Evolutionary conservation across 2,113 vertebrate genomes (phyloP), one percentile per base, ranked within the genome.

Genomic region (Lynx canadensis): DNA sequence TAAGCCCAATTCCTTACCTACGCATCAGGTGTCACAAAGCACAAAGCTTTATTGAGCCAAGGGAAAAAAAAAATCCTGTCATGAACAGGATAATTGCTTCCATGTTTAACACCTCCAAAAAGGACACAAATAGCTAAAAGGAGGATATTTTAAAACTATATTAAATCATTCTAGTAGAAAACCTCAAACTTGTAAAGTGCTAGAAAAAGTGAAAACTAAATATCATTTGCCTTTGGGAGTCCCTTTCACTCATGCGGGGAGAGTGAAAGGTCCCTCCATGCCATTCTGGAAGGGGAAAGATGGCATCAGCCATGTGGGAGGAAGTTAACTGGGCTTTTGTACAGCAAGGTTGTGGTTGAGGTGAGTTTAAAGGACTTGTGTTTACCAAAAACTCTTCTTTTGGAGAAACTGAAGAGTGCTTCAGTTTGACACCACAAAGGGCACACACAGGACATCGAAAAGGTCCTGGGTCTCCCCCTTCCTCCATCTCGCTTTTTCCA

Each of bases 81-180:
- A 0, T 68, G 92, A 96, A 84, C 52, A 97, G 95, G 78, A 97
- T 98, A 98, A 97, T 66, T 88, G 95, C 93, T 97, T 97, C 92
- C 89, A 98, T 80, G 85, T 97, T 90, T 97, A 97, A 97, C 87
- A 98, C 65, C 95, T 89, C 93, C 98, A 85, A 97, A 97, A 96
- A 87, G 84, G 91, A 92, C 91, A 89, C 1, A 73, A 98, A 89
- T 95, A 97, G 95, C 98, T 96, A 90, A 92, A 83, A 50, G 52
- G 27, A 73, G 57, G 80, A 82, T 97, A 97, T 97, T 97, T 97
- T 89, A 97, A 96, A 97, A 96, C 95, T 80, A 23, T 91, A 97
- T 95, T 92, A 98, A 95, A 84, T 96, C 93, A 88, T 96, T 97
- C 97, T 97, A 97, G 96, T 97, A 97, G 96, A 91, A 97, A 96